Conservation (phyloP, 2,113 vertebrate species). For the Thinocorus orbignyianus region DNA sequence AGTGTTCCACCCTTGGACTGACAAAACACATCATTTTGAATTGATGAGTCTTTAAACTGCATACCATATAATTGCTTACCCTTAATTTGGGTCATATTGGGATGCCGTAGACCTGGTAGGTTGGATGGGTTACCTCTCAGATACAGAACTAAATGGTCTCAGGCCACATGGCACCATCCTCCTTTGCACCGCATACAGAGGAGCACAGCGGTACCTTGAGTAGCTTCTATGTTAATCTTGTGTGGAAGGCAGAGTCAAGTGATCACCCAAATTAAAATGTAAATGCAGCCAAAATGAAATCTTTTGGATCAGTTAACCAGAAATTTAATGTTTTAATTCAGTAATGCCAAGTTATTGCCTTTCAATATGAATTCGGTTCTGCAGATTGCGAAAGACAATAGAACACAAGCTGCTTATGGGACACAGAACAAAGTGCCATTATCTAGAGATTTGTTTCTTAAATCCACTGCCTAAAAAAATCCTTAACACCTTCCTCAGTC, state of each 20-base stretch:
- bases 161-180: accelerated
- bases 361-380: neutral
- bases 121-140: neutral
- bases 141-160: neutral
- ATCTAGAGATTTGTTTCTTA: neutral
- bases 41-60: neutral
- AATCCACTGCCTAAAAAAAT: neutral
- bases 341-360: neutral
- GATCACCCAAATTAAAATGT: neutral
- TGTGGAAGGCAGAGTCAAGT: neutral
- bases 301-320: neutral
- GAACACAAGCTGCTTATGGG: neutral
- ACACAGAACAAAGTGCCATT: neutral
- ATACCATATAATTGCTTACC: neutral
- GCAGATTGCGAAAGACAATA: neutral
- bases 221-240: neutral
- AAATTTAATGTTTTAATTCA: neutral
- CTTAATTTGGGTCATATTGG: neutral
- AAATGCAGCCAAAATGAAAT: neutral
- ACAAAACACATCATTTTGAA: neutral
- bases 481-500: neutral
- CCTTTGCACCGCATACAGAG: accelerated
- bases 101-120: neutral
- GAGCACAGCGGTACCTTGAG: neutral
- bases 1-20: neutral